Evolutionary conservation across 2,797 vertebrate species (phyloP), one percentile per base, ranked within the genome.

Genomic region (Pipistrellus kuhlii): DNA sequence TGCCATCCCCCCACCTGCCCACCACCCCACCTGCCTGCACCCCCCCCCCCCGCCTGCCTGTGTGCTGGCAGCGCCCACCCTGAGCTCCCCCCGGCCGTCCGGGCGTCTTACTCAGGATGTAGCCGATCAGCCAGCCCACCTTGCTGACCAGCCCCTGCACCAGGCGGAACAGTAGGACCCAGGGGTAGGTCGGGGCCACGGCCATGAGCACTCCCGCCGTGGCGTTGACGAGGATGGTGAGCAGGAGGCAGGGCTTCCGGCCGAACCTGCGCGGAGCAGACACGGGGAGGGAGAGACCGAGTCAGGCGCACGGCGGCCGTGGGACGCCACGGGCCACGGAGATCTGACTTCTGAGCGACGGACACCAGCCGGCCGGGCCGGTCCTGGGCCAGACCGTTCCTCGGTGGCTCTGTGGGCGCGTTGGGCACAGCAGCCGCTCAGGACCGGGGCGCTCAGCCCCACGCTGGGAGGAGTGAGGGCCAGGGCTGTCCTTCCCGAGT

Each of bases 131-230:
- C 97, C 98, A 98, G 93, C 93, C 55, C 0, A 97, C 97, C 94
- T 98, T 98, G 97, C 98, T 98, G 97, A 98, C 98, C 90, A 98
- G 78, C 1, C 98, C 98, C 90, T 98, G 98, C 84, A 98, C 75
- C 66, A 98, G 91, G 17, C 84, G 64, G 73, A 98, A 98, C 7
- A 96, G 85, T 46, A 97, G 62, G 0, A 91, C 86, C 97, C 97
- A 97, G 0, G 59, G 53, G 27, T 98, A 98, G 84, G 71, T 98
- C 0, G 85, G 97, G 0, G 97, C 95, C 64, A 98, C 57, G 8
- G 98, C 97, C 96, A 98, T 32, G 80, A 98, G 97, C 21, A 98
- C 77, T 8, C 98, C 98, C 0, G 96, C 97, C 0, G 93, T 46
- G 0, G 89, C 93, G 0, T 51, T 97, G 86, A 97, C 20, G 71